Evolutionary conservation across 1,140 invertebrate genomes (phyloP), one percentile per base, ranked within the genome.

Genomic region (Drosophila elegans): DNA sequence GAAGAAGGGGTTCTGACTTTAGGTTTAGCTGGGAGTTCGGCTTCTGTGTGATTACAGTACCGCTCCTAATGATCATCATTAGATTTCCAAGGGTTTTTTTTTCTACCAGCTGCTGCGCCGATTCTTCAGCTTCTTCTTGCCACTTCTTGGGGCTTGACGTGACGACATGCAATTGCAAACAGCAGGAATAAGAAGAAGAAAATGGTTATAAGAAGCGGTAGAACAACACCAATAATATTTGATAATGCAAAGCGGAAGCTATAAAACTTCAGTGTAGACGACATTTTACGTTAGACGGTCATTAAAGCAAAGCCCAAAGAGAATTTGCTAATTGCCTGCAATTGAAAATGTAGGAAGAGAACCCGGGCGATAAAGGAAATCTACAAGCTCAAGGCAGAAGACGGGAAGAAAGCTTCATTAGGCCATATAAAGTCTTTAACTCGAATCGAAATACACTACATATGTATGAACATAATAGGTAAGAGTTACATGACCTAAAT

Each of bases 201-300:
- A 29, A 21, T 48, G 55, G 51, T 32, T 38, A 41, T 39, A 69
- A 64, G 44, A 57, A 51, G 61, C 61, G 36, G 59, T 41, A 69
- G 53, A 77, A 62, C 62, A 51, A 46, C 61, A 76, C 53, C 80
- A 89, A 88, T 89, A 88, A 89, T 88, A 89, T 89, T 89, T 89
- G 84, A 89, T 89, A 89, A 89, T 89, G 80, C 54, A 80, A 89
- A 89, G 84, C 84, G 84, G 84, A 89, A 89, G 80, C 84, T 68
- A 78, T 89, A 89, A 84, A 80, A 60, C 61, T 56, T 32, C 36
- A 68, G 71, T 63, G 61, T 51, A 67, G 74, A 62, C 74, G 52
- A 69, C 67, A 69, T 74, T 59, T 49, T 78, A 64, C 59, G 62
- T 66, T 54, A 64, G 69, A 60, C 38, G 34, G 48, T 61, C 38